These are phyloP conservation scores for Thomomys bottae DNA, from an alignment of 2,113 vertebrate genomes.

Conservation along the genomic window DNA sequence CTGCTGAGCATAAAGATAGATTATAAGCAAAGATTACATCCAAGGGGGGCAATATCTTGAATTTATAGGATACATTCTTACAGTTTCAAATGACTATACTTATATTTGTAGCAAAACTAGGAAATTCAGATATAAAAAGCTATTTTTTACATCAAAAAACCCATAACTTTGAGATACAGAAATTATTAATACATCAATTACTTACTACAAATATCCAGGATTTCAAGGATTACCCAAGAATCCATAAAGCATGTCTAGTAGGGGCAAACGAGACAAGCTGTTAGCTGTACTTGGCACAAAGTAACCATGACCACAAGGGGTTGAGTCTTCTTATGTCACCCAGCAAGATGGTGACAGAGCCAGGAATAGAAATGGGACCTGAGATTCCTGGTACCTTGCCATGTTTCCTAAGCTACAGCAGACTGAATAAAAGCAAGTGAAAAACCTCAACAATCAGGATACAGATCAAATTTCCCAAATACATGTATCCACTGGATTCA, in stretches of 20 bases:
- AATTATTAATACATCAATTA: slow-evolving; percentile 1
- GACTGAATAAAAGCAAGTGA: neutral
- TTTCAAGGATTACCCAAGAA: neutral
- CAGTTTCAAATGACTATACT: slow-evolving; percentile 46
- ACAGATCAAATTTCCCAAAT: slow-evolving; percentile 36
- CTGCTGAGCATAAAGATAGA: neutral
- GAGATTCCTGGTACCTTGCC: neutral
- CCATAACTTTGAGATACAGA: neutral
- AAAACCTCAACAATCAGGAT: slow-evolving; percentile 44
- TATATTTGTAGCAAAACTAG: slow-evolving; percentile 28
- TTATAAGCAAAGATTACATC: neutral
- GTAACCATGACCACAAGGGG: neutral
- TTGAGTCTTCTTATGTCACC: neutral
- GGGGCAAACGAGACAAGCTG: neutral
- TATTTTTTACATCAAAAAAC: slow-evolving; percentile 4
- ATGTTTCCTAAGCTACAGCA: neutral
- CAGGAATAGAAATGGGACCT: slow-evolving; percentile 38
- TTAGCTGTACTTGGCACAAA: neutral
- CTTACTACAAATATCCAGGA: neutral
- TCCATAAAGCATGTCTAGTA: neutral
- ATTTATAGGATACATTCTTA: neutral
- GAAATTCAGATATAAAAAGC: neutral
- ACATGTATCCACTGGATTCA: neutral
- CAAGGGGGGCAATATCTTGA: slow-evolving; percentile 4
- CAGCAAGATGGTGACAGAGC: slow-evolving; percentile 3